A percentile compares a stretch with the other conserved stretches of the same genome.
Conservation (phyloP, 2,113 vertebrate species). For the Perca flavescens region DNA sequence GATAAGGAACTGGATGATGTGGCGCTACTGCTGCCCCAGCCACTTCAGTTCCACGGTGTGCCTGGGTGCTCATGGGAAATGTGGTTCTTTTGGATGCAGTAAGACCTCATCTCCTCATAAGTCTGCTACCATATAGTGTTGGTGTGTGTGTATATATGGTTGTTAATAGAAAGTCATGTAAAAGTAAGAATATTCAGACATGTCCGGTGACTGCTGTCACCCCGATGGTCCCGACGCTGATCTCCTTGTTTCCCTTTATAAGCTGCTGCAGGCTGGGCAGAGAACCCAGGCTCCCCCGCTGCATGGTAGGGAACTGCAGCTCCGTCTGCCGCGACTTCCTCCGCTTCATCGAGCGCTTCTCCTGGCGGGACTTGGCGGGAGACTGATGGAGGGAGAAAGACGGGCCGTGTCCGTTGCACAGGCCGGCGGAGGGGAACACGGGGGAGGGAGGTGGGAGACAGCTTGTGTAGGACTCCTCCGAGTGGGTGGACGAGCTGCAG, state of each 20-base stretch:
- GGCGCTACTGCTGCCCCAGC: slow-evolving; percentile 45
- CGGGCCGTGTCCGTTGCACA: slow-evolving; percentile 90
- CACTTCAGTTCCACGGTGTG: slow-evolving; percentile 50
- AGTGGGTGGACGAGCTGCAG: slow-evolving; percentile 90
- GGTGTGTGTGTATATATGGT: slow-evolving; percentile 15
- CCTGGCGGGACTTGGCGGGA: slow-evolving; percentile 89
- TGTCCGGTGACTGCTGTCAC: slow-evolving; percentile 92
- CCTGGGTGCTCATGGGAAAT: slow-evolving; percentile 53
- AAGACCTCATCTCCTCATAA: slow-evolving; percentile 36
- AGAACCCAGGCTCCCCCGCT: slow-evolving; percentile 69
- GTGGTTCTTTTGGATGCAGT: slow-evolving; percentile 62
- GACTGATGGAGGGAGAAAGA: slow-evolving; percentile 56
- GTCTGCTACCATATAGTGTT: slow-evolving; percentile 52
- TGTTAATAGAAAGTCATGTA: slow-evolving; percentile 36
- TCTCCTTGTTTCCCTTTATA: slow-evolving; percentile 94
- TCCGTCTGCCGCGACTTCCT: slow-evolving; percentile 91
- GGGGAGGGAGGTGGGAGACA: slow-evolving; percentile 90
- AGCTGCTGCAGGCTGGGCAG: slow-evolving; percentile 94
- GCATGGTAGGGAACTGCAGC: slow-evolving; percentile 79
- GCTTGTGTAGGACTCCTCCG: slow-evolving; percentile 93
- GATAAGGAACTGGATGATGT: slow-evolving; percentile 33
- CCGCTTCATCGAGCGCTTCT: slow-evolving; percentile 92
- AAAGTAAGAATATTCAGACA: slow-evolving; percentile 81
- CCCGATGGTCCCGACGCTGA: slow-evolving; percentile 91
- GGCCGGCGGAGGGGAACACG: slow-evolving; percentile 77